Base-by-base conservation (phyloP, 2,113 vertebrate species). In the Aspiorhynchus laticeps region DNA sequence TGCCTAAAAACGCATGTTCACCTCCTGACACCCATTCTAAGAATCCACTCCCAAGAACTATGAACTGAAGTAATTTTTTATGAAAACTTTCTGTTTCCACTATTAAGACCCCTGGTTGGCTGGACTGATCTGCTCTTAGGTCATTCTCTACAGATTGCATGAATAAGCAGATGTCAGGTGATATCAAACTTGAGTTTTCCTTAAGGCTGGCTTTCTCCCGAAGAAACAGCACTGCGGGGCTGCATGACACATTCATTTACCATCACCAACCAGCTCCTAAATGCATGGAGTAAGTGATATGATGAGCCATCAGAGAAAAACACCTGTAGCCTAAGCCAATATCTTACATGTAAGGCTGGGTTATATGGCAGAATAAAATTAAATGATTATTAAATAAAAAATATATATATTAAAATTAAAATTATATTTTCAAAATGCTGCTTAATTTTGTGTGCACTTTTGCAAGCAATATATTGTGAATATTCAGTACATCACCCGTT, bases 111-210 rank as follows among this genome's bases (percentile, higher is more conserved):
- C 59, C 4, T 41, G 41, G 79, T 26, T 43, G 79, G 24, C 59
- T 63, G 56, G 11, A 43, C 56, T 80, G n/a, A 81, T 43, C 56
- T 65, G 4, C 56, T n/a, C 79, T 81, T 65, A 19, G 36, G 79
- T 63, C 24, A 65, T 26, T n/a, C 14, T 81, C 3, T 43, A 36
- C 33, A 61, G 56, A 38, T 17, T 17, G 38, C 79, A 41, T 43
- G 38, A 80, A 80, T 61, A 80, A 26, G 36, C 31, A 41, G 36
- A 81, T 65, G 79, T 63, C 56, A 63, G 36, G 79, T 81, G 24
- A 43, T 43, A 81, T 81, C 14, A 63, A 80, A 59, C 31, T 41
- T 24, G 21, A n/a, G 31, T 59, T 28, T 41, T 41, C 69, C 24
- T 75, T 24, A 15, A 75, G 38, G 36, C 38, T 74, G 38, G 71